Conservation (phyloP, 2,888 invertebrate genomes). For the Pyrocoelia pectoralis region DNA sequence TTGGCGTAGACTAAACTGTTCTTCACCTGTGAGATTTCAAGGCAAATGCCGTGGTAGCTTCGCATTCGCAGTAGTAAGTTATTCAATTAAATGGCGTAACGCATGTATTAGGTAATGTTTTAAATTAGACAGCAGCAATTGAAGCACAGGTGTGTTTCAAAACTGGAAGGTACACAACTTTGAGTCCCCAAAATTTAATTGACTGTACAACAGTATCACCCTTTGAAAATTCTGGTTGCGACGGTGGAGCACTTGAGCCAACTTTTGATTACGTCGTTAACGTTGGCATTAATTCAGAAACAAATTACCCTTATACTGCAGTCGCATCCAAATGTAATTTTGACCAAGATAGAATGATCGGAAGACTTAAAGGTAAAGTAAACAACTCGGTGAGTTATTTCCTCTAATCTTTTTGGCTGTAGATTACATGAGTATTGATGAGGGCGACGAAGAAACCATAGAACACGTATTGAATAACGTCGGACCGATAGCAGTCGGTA, state of each 20-base stretch:
- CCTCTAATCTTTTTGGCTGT: background rate
- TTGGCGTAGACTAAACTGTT: constrained; percentile 8
- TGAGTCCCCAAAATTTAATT: constrained; percentile 92
- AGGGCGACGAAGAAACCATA: constrained; percentile 76
- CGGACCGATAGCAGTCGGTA: constrained; percentile 87
- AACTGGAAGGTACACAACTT: constrained; percentile 77
- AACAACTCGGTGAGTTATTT: background rate
- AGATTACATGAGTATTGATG: constrained; percentile 74
- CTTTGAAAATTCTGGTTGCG: constrained; percentile 90
- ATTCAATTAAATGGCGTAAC: no score
- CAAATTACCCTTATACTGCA: constrained; percentile 85
- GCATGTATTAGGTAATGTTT: no score
- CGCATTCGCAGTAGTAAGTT: constrained; percentile 3
- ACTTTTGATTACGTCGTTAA: constrained; percentile 87
- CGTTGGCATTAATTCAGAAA: constrained; percentile 88
- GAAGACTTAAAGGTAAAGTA: constrained; percentile 73
- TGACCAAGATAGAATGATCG: constrained; percentile 72
- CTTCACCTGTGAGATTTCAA: background rate
- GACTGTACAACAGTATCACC: constrained; percentile 76
- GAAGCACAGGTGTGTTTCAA: constrained; percentile 90
- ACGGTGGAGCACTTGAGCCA: constrained; percentile 84
- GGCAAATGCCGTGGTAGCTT: constrained; percentile 1
- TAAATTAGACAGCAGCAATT: constrained; percentile 83
- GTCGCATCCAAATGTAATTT: constrained; percentile 78
- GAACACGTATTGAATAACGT: constrained; percentile 61